Evolutionary conservation across 2,113 vertebrate genomes (phyloP).

Genomic region (Odocoileus virginianus): DNA sequence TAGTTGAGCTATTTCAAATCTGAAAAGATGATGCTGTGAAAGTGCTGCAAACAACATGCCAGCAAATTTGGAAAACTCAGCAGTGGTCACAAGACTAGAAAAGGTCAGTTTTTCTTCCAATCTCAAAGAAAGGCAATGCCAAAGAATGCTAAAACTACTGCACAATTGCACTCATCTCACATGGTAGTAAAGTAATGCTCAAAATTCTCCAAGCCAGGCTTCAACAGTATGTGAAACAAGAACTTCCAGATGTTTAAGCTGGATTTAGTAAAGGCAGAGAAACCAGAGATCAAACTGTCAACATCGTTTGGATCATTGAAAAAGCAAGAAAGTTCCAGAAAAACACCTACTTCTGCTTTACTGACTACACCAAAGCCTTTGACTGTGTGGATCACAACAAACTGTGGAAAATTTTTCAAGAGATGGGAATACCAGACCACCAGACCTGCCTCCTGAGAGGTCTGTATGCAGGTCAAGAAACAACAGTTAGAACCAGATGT

Average conservation of each 20-base stretch:
- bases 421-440: neutral
- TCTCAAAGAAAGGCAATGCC: no score
- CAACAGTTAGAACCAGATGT: neutral
- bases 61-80: no score
- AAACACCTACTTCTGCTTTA: neutral
- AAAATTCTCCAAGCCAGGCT: neutral
- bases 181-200: neutral
- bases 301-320: neutral
- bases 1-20: no score
- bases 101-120: no score
- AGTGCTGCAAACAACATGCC: no score
- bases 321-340: neutral
- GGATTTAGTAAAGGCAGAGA: neutral
- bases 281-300: neutral
- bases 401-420: neutral
- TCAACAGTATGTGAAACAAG: accelerated
- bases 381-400: neutral
- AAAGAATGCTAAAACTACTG: neutral
- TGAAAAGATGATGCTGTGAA: no score
- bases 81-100: no score
- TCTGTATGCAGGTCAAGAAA: neutral
- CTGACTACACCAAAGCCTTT: neutral
- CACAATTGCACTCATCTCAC: neutral
- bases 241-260: neutral
- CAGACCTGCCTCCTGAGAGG: neutral